A percentile compares a stretch with the other conserved stretches of the same genome.
These are phyloP conservation scores for Drosophila equinoxialis DNA, from an alignment of 1,140 invertebrate species.

Conservation along the genomic window DNA sequence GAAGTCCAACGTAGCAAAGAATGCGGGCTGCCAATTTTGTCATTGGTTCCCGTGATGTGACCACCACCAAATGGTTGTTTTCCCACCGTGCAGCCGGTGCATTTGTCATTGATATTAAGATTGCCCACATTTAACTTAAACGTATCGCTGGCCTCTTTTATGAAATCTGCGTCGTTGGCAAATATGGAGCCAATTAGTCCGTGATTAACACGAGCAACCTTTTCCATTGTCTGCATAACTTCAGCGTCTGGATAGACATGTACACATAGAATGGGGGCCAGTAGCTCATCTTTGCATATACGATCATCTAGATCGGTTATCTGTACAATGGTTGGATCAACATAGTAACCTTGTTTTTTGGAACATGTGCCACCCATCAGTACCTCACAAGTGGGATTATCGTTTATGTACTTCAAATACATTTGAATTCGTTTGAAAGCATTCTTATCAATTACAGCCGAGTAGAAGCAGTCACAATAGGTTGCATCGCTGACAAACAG, in stretches of 20 bases:
- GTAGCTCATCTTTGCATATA: slow-evolving; percentile 98
- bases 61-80: slow-evolving; percentile 99
- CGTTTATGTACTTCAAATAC: slow-evolving; percentile 95
- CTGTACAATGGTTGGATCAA: slow-evolving; percentile 97
- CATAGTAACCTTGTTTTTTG: slow-evolving; percentile 94
- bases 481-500: slow-evolving; percentile 93
- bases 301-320: slow-evolving; percentile 92
- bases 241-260: slow-evolving; percentile 95
- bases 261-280: slow-evolving; percentile 96
- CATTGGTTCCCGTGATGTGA: slow-evolving; percentile 97
- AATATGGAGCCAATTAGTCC: slow-evolving; percentile 98
- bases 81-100: slow-evolving; percentile 98
- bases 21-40: slow-evolving; percentile 98
- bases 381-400: slow-evolving; percentile 89
- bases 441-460: slow-evolving; percentile 97
- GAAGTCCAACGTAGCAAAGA: slow-evolving; percentile 96
- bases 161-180: slow-evolving; percentile 91
- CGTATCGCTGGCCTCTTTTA: slow-evolving; percentile 89
- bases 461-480: slow-evolving; percentile 92
- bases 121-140: slow-evolving; percentile 96
- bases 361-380: slow-evolving; percentile 94
- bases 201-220: slow-evolving; percentile 88
- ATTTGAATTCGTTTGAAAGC: slow-evolving; percentile 94
- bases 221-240: slow-evolving; percentile 88
- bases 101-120: slow-evolving; percentile 99